Conservation (phyloP, 2,888 invertebrate genomes). For the Boloria euphrosyne region DNA sequence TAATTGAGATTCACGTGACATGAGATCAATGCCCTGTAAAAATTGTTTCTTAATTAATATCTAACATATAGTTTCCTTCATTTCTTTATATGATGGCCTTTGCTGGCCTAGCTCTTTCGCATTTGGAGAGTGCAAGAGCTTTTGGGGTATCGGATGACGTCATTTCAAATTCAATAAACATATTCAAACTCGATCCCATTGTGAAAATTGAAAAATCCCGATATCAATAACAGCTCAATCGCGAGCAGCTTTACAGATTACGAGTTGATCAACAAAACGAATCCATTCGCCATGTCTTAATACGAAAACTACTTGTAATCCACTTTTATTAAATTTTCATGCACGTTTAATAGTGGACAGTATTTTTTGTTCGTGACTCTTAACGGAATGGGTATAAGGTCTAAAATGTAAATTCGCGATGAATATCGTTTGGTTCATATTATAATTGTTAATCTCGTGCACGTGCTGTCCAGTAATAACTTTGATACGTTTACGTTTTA, state of each 20-base stretch:
- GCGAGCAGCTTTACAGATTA: conserved; percentile 24
- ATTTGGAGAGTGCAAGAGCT: no score
- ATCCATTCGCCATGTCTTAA: conserved; percentile 13
- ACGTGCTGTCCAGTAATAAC: conserved; percentile 20
- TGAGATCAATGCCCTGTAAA: no score
- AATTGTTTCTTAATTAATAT: no score
- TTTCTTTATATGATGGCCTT: no score
- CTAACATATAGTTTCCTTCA: no score
- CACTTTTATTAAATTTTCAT: conserved; percentile 27
- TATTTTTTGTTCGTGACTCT: background rate
- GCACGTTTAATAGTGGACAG: conserved; percentile 2
- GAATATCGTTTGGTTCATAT: conserved; percentile 7
- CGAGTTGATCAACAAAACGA: conserved; percentile 12
- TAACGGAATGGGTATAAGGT: conserved; percentile 2
- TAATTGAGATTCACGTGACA: no score
- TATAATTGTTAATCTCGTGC: conserved; percentile 20
- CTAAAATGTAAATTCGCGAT: background rate
- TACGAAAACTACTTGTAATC: conserved; percentile 27
- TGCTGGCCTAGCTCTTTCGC: no score
- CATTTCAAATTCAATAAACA: background rate
- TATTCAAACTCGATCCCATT: background rate
- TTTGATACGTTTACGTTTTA: conserved; percentile 16
- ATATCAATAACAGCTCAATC: conserved; percentile 17
- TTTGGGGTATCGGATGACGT: no score
- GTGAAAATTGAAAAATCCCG: background rate